Conservation (phyloP, 1,140 invertebrate species). For the Anoplophora glabripennis region DNA sequence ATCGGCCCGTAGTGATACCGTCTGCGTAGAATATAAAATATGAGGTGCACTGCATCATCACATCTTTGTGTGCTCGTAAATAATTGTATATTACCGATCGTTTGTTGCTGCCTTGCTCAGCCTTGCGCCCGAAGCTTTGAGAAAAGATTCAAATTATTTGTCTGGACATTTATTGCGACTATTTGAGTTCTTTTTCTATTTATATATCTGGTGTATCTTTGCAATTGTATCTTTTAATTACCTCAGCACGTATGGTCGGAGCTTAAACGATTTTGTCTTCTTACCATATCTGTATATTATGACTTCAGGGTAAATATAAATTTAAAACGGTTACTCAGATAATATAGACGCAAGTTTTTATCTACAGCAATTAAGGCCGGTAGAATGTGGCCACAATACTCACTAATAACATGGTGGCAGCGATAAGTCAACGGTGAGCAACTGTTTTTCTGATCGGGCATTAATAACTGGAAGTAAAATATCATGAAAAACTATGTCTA, state of each 20-base stretch:
- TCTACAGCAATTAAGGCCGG: too few relatives aligned
- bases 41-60: constrained; percentile 26
- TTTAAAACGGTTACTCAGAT: too few relatives aligned
- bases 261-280: too few relatives aligned
- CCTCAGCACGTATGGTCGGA: constrained; percentile 4
- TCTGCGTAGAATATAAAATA: constrained; percentile 22
- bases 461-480: too few relatives aligned
- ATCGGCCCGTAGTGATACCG: constrained; percentile 18
- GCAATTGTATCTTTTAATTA: constrained; percentile 25
- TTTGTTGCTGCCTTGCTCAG: constrained; percentile 15
- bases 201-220: constrained; percentile 18
- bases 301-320: too few relatives aligned
- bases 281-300: too few relatives aligned
- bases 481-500: too few relatives aligned
- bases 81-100: constrained; percentile 25
- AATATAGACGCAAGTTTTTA: too few relatives aligned
- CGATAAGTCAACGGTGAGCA: too few relatives aligned
- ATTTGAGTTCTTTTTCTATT: constrained; percentile 20
- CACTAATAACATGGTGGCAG: too few relatives aligned
- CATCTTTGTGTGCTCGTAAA: constrained; percentile 21
- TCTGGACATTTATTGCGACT: constrained; percentile 24
- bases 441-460: too few relatives aligned
- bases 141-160: constrained; percentile 18
- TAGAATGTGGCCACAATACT: too few relatives aligned
- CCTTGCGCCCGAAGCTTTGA: constrained; percentile 13